Evolutionary conservation across 2,113 vertebrate species (phyloP).

Genomic region (Fulmarus glacialis): DNA sequence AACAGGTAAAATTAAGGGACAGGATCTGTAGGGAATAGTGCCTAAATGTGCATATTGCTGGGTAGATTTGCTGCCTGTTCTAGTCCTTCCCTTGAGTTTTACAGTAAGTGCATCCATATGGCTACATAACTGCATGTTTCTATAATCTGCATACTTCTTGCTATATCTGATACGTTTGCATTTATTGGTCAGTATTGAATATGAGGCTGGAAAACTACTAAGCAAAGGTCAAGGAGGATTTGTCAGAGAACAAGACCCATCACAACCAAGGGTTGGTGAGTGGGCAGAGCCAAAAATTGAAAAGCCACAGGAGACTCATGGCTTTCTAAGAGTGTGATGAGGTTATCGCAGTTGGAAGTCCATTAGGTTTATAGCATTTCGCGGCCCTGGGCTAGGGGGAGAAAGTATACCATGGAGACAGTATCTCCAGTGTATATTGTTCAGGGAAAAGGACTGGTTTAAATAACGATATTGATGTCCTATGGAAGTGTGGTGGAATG

Average conservation of each 20-base stretch:
- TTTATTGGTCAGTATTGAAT: neutral
- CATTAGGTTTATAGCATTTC: slow-evolving; percentile 6
- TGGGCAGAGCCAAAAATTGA: neutral
- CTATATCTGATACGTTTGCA: neutral
- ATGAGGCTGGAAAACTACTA: neutral
- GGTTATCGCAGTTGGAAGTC: neutral
- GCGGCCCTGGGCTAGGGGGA: neutral
- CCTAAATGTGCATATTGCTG: neutral
- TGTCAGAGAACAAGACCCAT: neutral
- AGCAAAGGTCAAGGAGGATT: neutral
- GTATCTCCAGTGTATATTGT: neutral
- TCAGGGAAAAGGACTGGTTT: neutral
- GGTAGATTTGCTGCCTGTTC: slow-evolving; percentile 1
- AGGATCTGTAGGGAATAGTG: neutral
- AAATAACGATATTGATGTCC: neutral
- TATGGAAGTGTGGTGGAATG: neutral
- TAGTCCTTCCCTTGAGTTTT: neutral
- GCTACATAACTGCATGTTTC: neutral
- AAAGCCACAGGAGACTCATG: neutral
- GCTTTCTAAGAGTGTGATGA: neutral
- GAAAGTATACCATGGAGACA: neutral
- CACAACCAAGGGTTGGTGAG: neutral
- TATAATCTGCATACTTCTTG: neutral
- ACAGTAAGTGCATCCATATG: slow-evolving; percentile 2
- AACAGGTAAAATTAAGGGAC: slow-evolving; percentile 25